phyloP scores from a whole-genome alignment of 1,140 invertebrate genomes.

The Lepidurus arcticus region DNA sequence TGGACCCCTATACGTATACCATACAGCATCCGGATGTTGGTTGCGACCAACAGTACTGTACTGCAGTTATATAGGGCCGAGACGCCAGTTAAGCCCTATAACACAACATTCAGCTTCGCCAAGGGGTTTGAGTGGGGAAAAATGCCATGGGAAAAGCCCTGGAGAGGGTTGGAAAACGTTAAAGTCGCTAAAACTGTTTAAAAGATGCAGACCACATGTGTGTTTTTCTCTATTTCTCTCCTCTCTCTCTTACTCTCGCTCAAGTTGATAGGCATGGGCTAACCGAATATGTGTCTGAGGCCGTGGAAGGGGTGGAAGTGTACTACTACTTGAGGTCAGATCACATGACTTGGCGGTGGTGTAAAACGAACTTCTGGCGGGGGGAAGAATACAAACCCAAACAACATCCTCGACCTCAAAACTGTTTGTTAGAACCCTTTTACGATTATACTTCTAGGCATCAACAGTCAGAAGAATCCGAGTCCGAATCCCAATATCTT shows the following conservation, averaged over 20 bases:
- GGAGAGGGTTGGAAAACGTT: neutral
- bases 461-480: too few relatives aligned
- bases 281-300: neutral
- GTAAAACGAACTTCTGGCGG: neutral
- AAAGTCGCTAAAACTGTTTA: slow-evolving; percentile 1
- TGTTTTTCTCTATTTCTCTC: neutral
- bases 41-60: neutral
- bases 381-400: neutral
- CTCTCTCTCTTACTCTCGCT: neutral
- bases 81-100: slow-evolving; percentile 6
- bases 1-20: neutral
- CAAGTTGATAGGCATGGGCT: neutral
- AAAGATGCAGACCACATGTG: slow-evolving; percentile 21
- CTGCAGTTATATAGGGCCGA: neutral
- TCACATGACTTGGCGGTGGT: slow-evolving; percentile 17
- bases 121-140: neutral
- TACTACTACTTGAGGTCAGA: slow-evolving; percentile 19
- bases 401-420: slow-evolving; percentile 4
- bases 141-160: neutral
- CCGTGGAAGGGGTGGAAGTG: slow-evolving; percentile 4
- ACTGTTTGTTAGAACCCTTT: neutral
- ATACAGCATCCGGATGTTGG: slow-evolving; percentile 16
- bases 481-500: too few relatives aligned
- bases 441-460: too few relatives aligned
- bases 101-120: neutral